Evolutionary conservation across 2,113 vertebrate species (phyloP), one percentile per base, ranked within the genome.

Genomic region (Brienomyrus longianalis): DNA sequence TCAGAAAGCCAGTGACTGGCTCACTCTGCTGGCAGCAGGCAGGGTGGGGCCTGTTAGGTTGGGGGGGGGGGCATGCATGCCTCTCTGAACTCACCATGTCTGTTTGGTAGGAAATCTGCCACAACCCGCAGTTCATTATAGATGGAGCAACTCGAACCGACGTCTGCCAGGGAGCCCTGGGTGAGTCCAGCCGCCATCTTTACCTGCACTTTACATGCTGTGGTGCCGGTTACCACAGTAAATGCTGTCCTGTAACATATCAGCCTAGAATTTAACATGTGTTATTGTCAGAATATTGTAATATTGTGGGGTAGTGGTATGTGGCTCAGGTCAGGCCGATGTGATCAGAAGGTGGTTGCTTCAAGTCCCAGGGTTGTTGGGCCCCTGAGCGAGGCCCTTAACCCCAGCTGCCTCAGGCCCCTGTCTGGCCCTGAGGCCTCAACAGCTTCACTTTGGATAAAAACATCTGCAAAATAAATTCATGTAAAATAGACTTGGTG

Each of bases 31-130:
- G 31, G 6, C 35, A 39, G n/a, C 35, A 70, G n/a, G 31, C 31
- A 15, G 27, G 66, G 27, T 0, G 11, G 27, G 66, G 13, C 31
- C n/a, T 74, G 66, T 31, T 11, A 27, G 3, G 9, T 39, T 21
- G 5, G 5, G 39, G 35, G 6, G 3, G 35, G 77, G 39, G 77
- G 19, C 39, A 35, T 54, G 85, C 0, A 1, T n/a, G 31, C 21
- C 31, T 43, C 3, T 48, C 52, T 62, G 11, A n/a, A 1, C 4
- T 95, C 95, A 96, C 94, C 96, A 96, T 95, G 89, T 10, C 86
- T 90, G 35, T 0, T 94, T 94, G 91, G 50, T 1, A 95, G 96
- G 90, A 90, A 5, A 0, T 90, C 84, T 54, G 93, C 93, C 59
- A 21, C 95, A 90, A 92, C 86, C 7, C 54, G 23, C 0, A 23